phyloP scores from a whole-genome alignment of 2,888 invertebrate genomes.

The Limulus polyphemus region DNA sequence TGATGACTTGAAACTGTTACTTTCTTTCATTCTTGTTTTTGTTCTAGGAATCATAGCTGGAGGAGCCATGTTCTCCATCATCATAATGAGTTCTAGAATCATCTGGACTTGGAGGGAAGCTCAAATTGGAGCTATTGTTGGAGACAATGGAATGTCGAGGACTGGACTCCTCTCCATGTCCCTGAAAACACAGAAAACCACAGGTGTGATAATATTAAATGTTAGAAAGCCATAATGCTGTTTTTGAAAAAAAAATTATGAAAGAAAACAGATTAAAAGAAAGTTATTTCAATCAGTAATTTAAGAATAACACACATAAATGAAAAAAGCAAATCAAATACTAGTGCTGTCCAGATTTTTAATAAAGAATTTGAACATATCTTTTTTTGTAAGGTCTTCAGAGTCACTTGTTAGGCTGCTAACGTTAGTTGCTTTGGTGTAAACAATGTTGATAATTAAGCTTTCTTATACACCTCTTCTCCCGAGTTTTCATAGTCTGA shows the following conservation, averaged over 20 bases:
- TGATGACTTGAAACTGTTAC: neutral
- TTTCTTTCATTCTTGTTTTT: neutral
- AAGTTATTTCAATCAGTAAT: no score
- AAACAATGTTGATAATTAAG: no score
- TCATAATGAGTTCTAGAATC: slow-evolving; percentile 12
- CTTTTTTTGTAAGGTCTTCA: neutral
- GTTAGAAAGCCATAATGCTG: no score
- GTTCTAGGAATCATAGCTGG: slow-evolving; percentile 22
- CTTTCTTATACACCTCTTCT: slow-evolving; percentile 10
- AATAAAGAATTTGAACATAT: no score
- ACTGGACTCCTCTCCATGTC: slow-evolving; percentile 35
- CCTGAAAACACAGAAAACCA: neutral
- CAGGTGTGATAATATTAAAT: no score
- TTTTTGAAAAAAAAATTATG: no score
- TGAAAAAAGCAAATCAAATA: no score
- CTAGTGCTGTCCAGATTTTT: no score
- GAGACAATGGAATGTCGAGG: slow-evolving; percentile 59
- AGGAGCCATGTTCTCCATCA: slow-evolving; percentile 16
- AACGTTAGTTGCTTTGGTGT: slow-evolving; percentile 4
- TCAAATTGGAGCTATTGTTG: slow-evolving; percentile 59
- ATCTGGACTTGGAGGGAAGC: slow-evolving; percentile 47
- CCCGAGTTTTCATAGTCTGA: slow-evolving; percentile 18
- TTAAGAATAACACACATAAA: no score
- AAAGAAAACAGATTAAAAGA: no score
- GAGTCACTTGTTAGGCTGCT: slow-evolving; percentile 18